Evolutionary conservation across 2,888 invertebrate species (phyloP).

Genomic region (Ashinkailepas kermadecensis): DNA sequence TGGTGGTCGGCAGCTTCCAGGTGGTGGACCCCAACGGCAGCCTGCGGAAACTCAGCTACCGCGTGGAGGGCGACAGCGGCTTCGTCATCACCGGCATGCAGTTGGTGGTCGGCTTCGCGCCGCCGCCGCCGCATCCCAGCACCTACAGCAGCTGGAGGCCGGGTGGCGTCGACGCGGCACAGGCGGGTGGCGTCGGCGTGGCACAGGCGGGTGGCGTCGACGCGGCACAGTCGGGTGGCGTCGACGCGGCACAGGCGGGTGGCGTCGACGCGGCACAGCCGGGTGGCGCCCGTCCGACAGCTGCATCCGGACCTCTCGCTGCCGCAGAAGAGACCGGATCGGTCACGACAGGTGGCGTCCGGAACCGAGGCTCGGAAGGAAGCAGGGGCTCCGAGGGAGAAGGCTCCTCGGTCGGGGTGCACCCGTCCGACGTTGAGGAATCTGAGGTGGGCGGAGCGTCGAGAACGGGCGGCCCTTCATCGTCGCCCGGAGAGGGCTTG

Average conservation of each 20-base stretch:
- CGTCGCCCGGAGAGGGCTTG: background rate
- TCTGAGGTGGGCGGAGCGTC: background rate
- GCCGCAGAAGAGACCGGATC: background rate
- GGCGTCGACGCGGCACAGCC: too few species aligned
- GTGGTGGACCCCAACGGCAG: background rate
- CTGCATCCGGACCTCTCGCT: background rate
- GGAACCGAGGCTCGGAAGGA: background rate
- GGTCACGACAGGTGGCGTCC: too few species aligned
- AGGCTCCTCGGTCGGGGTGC: background rate
- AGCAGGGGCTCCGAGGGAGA: background rate
- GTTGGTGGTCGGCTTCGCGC: background rate
- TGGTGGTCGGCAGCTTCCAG: conserved; percentile 8
- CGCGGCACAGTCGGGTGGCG: too few species aligned
- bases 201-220: background rate
- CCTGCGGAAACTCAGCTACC: conserved; percentile 11
- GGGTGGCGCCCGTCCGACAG: background rate
- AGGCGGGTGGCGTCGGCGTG: background rate
- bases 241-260: too few species aligned
- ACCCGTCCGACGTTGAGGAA: background rate
- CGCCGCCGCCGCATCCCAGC: background rate
- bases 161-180: background rate
- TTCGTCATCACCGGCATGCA: conserved; percentile 12
- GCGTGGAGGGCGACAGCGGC: conserved; percentile 12
- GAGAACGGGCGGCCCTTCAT: background rate
- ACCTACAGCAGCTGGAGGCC: background rate